These are phyloP conservation scores for Myotis brandtii DNA, from an alignment of 2,113 vertebrate genomes.

Conservation along the genomic window DNA sequence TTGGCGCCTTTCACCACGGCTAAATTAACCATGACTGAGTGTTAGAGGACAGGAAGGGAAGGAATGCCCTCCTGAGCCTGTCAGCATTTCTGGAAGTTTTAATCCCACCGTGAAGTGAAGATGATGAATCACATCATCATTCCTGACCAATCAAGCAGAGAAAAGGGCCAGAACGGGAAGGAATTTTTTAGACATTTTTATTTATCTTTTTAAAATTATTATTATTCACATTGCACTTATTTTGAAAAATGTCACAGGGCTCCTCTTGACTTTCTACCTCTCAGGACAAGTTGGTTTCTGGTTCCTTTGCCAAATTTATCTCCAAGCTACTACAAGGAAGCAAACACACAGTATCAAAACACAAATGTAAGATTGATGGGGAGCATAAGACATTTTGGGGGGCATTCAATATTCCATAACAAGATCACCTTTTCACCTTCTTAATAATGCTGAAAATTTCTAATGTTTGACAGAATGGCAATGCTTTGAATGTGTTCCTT, in stretches of 20 bases:
- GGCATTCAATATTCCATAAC: no score
- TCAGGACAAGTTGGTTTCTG: background rate
- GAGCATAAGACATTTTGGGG: no score
- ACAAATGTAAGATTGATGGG: background rate
- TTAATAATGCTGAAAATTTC: background rate
- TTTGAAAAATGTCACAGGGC: constrained; percentile 63
- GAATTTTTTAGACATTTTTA: constrained; percentile 32
- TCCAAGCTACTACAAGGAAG: background rate
- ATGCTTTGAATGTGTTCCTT: background rate
- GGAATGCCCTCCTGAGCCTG: constrained; percentile 50
- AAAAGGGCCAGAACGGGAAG: constrained; percentile 59
- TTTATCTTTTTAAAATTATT: background rate
- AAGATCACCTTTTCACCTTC: background rate
- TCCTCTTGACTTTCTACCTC: background rate
- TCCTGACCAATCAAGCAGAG: constrained; percentile 81
- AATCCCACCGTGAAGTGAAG: constrained; percentile 76
- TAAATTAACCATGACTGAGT: constrained; percentile 68
- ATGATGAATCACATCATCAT: constrained; percentile 83
- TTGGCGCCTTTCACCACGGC: background rate
- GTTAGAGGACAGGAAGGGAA: background rate
- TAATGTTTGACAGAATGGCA: background rate
- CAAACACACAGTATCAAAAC: background rate
- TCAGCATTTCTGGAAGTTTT: constrained; percentile 77
- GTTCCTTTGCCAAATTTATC: constrained; percentile 19
- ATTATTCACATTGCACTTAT: constrained; percentile 22